Evolutionary conservation across 2,113 vertebrate species (phyloP), one percentile per base, ranked within the genome.

Genomic region (Thamnaconus septentrionalis): DNA sequence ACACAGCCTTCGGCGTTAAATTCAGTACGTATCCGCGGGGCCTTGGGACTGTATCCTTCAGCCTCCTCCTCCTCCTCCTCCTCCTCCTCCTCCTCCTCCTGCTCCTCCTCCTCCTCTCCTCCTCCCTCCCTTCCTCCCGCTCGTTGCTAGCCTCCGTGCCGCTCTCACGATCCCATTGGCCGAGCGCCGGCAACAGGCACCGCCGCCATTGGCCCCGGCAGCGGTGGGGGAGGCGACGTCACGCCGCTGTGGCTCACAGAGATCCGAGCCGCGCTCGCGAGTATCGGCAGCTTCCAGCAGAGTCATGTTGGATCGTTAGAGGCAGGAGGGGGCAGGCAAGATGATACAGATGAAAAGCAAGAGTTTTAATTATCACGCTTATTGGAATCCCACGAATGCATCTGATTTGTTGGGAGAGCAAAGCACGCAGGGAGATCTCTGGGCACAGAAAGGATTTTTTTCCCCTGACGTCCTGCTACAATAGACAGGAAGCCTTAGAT

Each of bases 141-240:
- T 74, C n/a, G 79, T 90, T 90, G 84, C 89, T 88, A 90, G 77
- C 85, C 85, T 84, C 73, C 58, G 47, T 75, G 58, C 76, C 53
- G 67, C 59, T 80, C 69, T 59, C 9, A 46, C 40, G 1, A 69
- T 79, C 66, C 80, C 58, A 90, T 90, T 91, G 61, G 90, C 72
- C 2, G 56, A 74, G 60, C 18, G n/a, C 11, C 4, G 5, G 47
- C 41, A 65, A 78, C 61, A 79, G 77, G 69, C 61, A 42, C 66
- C 64, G 11, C 53, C 69, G 0, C 43, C 60, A 91, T 86, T 91
- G 89, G 90, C 64, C 18, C 18, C 47, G 48, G 77, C 69, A 4
- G 47, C 39, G 61, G 64, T 67, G 76, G 72, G 71, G 73, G 71
- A 66, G 80, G 69, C 61, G 12, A 60, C 82, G 66, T 83, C 71